A percentile compares a stretch with the other conserved stretches of the same genome.
Conservation (phyloP, 2,888 invertebrate species). For the Scaeva pyrastri region DNA sequence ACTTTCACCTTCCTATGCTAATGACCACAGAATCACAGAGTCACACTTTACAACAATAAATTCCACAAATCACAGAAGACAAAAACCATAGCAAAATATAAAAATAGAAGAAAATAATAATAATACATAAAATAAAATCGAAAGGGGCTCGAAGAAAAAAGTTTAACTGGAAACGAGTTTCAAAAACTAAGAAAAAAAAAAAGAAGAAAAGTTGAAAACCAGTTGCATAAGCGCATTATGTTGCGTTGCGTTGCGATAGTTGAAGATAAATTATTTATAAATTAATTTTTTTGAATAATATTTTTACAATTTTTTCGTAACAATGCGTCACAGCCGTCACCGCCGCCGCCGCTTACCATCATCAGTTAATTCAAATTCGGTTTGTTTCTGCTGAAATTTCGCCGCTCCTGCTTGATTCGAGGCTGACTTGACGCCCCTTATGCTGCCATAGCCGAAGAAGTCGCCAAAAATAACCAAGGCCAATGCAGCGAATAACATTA, state of each 20-base stretch:
- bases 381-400: constrained; percentile 82
- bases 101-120: constrained; percentile 4
- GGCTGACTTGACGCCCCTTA: constrained; percentile 82
- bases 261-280: constrained; percentile 30
- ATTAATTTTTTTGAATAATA: not conserved
- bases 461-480: constrained; percentile 83
- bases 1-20: constrained; percentile 74
- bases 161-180: constrained; percentile 29
- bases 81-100: constrained; percentile 17
- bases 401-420: constrained; percentile 80
- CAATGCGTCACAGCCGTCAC: not conserved
- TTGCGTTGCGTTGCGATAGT: constrained; percentile 59
- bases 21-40: constrained; percentile 47
- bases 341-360: constrained; percentile 80
- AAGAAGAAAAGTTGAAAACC: constrained; percentile 50
- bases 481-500: constrained; percentile 82
- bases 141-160: constrained; percentile 54
- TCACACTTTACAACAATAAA: constrained; percentile 6
- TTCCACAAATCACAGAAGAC: not conserved
- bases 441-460: constrained; percentile 82
- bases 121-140: no score
- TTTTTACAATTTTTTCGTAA: constrained; percentile 26
- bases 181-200: constrained; percentile 9
- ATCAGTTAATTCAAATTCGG: constrained; percentile 83
- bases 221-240: constrained; percentile 62